Conservation (phyloP, 2,888 invertebrate species). For the Volucella bombylans region DNA sequence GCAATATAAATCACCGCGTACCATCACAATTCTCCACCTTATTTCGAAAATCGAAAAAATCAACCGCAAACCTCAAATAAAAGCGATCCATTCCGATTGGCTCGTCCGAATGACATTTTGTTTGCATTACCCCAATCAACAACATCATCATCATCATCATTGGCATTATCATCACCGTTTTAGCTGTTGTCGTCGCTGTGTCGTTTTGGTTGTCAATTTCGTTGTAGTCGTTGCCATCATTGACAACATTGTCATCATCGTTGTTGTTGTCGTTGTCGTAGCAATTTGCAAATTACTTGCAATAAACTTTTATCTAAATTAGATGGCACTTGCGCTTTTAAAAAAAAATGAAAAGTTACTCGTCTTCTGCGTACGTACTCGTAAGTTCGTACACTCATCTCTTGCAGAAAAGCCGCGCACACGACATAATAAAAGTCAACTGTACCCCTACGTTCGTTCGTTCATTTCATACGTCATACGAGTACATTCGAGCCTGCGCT, state of each 20-base stretch:
- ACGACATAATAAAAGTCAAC: too few relatives aligned
- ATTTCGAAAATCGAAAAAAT: conserved; percentile 22
- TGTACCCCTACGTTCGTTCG: not conserved
- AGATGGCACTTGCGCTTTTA: conserved; percentile 57
- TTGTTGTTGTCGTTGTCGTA: conserved; percentile 10
- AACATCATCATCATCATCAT: conserved; percentile 18
- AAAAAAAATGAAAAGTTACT: too few relatives aligned
- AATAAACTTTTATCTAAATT: conserved; percentile 71
- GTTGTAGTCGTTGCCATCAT: conserved; percentile 8
- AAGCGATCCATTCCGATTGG: conserved; percentile 52
- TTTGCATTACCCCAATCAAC: conserved; percentile 14
- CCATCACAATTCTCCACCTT: conserved; percentile 36
- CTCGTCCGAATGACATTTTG: not conserved
- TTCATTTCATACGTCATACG: too few relatives aligned
- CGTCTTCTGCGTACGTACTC: not conserved
- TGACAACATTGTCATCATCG: conserved; percentile 29
- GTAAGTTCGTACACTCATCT: not conserved
- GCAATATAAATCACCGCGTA: conserved; percentile 50
- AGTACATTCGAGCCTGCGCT: too few relatives aligned
- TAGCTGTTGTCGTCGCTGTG: too few relatives aligned
- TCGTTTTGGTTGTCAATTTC: too few relatives aligned
- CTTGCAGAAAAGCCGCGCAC: too few relatives aligned
- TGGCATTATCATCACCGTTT: not conserved
- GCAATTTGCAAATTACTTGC: conserved; percentile 63
- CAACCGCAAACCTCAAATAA: conserved; percentile 41